Conservation (phyloP, 2,888 invertebrate species). For the Panopea generosa region DNA sequence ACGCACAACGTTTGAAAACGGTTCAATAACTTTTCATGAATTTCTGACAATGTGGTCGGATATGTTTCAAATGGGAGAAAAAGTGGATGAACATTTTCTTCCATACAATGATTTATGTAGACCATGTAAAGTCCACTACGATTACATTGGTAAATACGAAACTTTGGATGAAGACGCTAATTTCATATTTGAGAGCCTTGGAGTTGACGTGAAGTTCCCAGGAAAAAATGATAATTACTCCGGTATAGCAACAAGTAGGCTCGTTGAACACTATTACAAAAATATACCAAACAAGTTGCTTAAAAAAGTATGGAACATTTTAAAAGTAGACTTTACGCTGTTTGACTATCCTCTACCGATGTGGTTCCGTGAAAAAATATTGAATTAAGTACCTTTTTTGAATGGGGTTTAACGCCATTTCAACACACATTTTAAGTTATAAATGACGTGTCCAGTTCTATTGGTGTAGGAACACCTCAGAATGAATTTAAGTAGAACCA, state of each 20-base stretch:
- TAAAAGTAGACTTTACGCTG: slow-evolving; percentile 92
- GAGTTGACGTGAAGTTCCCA: slow-evolving; percentile 73
- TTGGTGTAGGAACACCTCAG: too few species aligned
- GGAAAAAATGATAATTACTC: slow-evolving; percentile 81
- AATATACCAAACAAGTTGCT: slow-evolving; percentile 88
- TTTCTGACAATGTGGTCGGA: slow-evolving; percentile 92
- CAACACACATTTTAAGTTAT: too few species aligned
- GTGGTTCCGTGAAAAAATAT: slow-evolving; percentile 39
- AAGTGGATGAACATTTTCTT: slow-evolving; percentile 94
- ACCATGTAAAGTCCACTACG: slow-evolving; percentile 94
- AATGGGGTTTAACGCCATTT: too few species aligned
- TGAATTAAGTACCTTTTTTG: too few species aligned
- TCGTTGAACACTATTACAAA: slow-evolving; percentile 90
- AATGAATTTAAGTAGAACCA: too few species aligned
- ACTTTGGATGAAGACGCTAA: slow-evolving; percentile 92
- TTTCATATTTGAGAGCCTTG: slow-evolving; percentile 76
- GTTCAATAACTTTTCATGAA: slow-evolving; percentile 94
- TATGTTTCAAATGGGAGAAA: slow-evolving; percentile 71
- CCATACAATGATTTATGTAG: slow-evolving; percentile 93
- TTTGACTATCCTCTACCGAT: slow-evolving; percentile 89
- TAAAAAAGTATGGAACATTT: slow-evolving; percentile 85
- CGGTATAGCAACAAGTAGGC: slow-evolving; percentile 90
- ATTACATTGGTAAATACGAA: slow-evolving; percentile 95
- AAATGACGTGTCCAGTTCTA: too few species aligned
- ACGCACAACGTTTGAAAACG: slow-evolving; percentile 86